Evolutionary conservation across 2,888 invertebrate genomes (phyloP), one percentile per base, ranked within the genome.

Genomic region (Gymnocheta viridis): DNA sequence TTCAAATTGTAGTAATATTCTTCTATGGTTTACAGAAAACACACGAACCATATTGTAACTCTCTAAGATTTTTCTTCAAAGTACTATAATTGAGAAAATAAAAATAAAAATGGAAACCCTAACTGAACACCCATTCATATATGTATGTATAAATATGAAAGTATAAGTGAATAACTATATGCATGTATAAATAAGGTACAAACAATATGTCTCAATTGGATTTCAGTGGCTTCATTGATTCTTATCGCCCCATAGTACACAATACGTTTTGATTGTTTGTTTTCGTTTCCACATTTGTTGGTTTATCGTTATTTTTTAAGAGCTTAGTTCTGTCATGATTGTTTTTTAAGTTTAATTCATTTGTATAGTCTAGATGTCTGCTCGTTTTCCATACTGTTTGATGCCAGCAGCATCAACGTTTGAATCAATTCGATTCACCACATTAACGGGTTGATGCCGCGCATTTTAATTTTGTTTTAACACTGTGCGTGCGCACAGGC

Each of bases 181-280:
- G 14, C 17, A n/a, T 38, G 35, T 51, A 49, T 32, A 38, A 5
- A 35, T 12, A 87, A 89, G 49, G 88, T 89, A 88, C 89, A 88
- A 89, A 89, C 90, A 90, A 89, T 90, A 89, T 91, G 89, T 89
- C 90, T 90, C 90, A 90, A 90, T 89, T 89, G 90, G 89, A 91
- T 90, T 91, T 91, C 91, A 90, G 91, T 91, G 91, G 91, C 91
- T 91, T 91, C 91, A 91, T 90, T 91, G 91, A 91, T 91, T 91
- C 90, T 90, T 91, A 91, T 91, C 91, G 91, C 91, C 90, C 90
- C 88, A 90, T 91, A 91, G 91, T 90, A 90, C 90, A 89, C 91
- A 89, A 90, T 90, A 90, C 88, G 88, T 88, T 90, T 86, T 83
- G 87, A 88, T 90, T 88, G 90, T 88, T 90, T 88, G 70, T 81